Evolutionary conservation across 92 coral and sea anemone genomes (phyloP).

Genomic region (Porites evermanni): DNA sequence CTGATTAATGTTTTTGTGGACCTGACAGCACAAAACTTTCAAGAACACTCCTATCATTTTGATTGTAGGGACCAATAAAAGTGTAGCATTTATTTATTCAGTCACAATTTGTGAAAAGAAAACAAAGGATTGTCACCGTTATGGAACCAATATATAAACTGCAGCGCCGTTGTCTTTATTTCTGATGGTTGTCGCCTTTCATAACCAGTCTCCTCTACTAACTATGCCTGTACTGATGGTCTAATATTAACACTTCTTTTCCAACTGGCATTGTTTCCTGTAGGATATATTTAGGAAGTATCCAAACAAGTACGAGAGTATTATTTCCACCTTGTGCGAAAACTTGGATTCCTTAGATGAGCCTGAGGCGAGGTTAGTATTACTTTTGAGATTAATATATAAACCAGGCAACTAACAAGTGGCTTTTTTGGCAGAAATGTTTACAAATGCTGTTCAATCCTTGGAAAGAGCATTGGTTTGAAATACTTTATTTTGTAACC

Average conservation of each 20-base stretch:
- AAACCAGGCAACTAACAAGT: too few species aligned
- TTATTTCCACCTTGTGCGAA: slow-evolving; percentile 97
- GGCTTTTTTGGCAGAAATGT: too few species aligned
- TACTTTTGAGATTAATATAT: neutral
- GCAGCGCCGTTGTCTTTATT: too few species aligned
- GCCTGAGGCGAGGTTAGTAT: slow-evolving; percentile 93
- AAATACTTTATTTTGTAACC: neutral
- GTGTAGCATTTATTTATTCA: too few species aligned
- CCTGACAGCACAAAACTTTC: too few species aligned
- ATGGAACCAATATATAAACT: too few species aligned
- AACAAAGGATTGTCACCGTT: too few species aligned
- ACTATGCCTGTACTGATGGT: neutral
- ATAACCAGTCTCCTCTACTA: too few species aligned
- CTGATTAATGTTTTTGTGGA: too few species aligned
- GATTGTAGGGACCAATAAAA: too few species aligned
- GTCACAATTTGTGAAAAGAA: too few species aligned
- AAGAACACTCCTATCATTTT: too few species aligned
- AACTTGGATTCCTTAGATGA: slow-evolving; percentile 99
- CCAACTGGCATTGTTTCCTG: neutral
- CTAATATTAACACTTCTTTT: neutral
- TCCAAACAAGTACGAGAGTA: slow-evolving; percentile 99
- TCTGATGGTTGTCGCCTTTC: neutral
- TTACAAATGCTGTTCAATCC: neutral
- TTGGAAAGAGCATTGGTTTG: neutral
- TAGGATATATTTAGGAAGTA: slow-evolving; percentile 98